phyloP scores from a whole-genome alignment of 2,113 vertebrate species.

The Oryzias woworae region DNA sequence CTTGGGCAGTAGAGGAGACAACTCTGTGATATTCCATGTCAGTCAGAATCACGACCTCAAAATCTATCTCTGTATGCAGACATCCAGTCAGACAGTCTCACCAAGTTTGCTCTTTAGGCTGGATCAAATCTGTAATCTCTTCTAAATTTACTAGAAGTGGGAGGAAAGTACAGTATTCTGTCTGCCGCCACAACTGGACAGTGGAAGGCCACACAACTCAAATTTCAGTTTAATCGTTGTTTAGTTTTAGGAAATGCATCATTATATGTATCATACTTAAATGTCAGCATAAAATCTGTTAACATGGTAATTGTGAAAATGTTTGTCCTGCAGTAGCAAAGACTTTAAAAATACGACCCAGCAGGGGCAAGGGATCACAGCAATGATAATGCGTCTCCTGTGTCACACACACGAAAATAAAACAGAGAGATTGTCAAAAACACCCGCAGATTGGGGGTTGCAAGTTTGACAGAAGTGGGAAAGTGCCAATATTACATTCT shows the following conservation, averaged over 20 bases:
- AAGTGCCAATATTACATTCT: conserved; percentile 47
- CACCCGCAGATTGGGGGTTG: conserved; percentile 57
- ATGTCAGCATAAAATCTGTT: conserved; percentile 68
- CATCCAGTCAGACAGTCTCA: conserved; percentile 52
- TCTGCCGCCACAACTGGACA: conserved; percentile 63
- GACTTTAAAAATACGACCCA: conserved; percentile 54
- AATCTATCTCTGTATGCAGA: conserved; percentile 41
- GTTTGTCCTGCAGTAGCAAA: conserved; percentile 26
- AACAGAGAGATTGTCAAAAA: conserved; percentile 47
- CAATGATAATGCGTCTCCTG: conserved; percentile 43
- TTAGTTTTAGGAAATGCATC: conserved; percentile 71
- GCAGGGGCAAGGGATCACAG: conserved; percentile 33
- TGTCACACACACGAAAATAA: neutral
- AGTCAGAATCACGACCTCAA: conserved; percentile 25
- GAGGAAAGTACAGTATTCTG: conserved; percentile 69
- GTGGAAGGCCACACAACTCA: conserved; percentile 62
- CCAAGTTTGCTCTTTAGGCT: conserved; percentile 61
- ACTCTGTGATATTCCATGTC: conserved; percentile 22
- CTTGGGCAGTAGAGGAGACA: conserved; percentile 8
- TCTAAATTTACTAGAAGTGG: conserved; percentile 71
- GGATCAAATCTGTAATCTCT: conserved; percentile 69
- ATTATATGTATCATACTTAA: conserved; percentile 72
- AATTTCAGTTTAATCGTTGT: conserved; percentile 71
- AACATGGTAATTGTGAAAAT: conserved; percentile 34
- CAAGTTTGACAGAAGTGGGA: conserved; percentile 22